Percentiles rank a stretch among this genome's conserved stretches.
phyloP scores from a whole-genome alignment of 2,113 vertebrate genomes.

The Malurus cyaneus region DNA sequence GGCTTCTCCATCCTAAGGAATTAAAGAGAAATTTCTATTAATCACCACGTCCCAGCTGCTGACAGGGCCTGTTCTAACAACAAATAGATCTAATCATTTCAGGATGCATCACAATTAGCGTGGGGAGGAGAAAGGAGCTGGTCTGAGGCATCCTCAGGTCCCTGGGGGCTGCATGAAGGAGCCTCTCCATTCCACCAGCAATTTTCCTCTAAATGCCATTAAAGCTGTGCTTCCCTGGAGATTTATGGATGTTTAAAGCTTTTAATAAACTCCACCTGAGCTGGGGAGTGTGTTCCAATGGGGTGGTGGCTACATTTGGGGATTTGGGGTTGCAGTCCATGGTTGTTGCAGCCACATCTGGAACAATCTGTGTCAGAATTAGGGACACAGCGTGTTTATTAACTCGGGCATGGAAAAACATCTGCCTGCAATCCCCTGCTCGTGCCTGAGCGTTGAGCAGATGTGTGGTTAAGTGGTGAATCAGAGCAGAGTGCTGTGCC shows the following conservation, averaged over 20 bases:
- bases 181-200: slow-evolving; percentile 74
- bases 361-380: background rate
- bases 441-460: background rate
- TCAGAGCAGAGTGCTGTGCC: background rate
- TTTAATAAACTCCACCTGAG: slow-evolving; percentile 77
- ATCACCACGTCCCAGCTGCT: slow-evolving; percentile 63
- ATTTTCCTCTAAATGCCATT: slow-evolving; percentile 79
- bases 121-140: slow-evolving; percentile 83
- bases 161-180: slow-evolving; percentile 57
- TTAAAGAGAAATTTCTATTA: slow-evolving; percentile 76
- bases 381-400: background rate
- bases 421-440: background rate
- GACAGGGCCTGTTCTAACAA: slow-evolving; percentile 82
- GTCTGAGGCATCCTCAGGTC: slow-evolving; percentile 77
- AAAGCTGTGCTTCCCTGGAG: slow-evolving; percentile 69
- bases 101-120: slow-evolving; percentile 80
- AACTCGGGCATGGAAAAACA: background rate
- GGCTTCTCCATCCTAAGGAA: slow-evolving; percentile 76
- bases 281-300: background rate
- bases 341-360: fast-evolving
- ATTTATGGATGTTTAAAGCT: slow-evolving; percentile 75
- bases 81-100: slow-evolving; percentile 67
- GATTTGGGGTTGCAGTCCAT: background rate
- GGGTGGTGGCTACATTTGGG: background rate
- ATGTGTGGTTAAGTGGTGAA: background rate